phyloP scores from a whole-genome alignment of 2,888 invertebrate genomes.

The Nomada lathburiana region DNA sequence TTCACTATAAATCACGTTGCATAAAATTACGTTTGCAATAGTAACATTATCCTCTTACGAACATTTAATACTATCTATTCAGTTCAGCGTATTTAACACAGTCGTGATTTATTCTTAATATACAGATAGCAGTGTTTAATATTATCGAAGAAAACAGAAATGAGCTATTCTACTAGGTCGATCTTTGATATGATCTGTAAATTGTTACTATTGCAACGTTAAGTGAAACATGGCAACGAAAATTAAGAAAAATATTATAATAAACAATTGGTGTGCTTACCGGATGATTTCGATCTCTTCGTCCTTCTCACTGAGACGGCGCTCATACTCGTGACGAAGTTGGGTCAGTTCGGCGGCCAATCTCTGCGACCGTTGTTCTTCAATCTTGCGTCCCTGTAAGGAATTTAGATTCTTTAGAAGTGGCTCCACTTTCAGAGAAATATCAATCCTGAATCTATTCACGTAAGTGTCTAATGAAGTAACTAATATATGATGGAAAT shows the following conservation, averaged over 20 bases:
- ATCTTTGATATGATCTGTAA: background rate
- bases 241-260: background rate
- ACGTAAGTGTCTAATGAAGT: too few relatives aligned
- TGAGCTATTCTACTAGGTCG: too few relatives aligned
- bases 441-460: background rate
- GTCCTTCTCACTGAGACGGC: slow-evolving; percentile 98
- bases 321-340: slow-evolving; percentile 98
- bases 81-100: too few relatives aligned
- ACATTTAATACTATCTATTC: background rate
- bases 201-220: background rate
- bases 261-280: slow-evolving; percentile 87
- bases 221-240: background rate
- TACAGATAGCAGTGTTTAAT: too few relatives aligned
- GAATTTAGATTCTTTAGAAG: slow-evolving; percentile 13
- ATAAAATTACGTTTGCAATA: background rate
- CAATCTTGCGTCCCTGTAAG: slow-evolving; percentile 95
- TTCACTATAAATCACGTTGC: background rate
- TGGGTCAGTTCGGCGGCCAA: slow-evolving; percentile 96
- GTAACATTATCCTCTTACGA: background rate
- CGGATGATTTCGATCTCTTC: slow-evolving; percentile 99
- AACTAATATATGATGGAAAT: too few relatives aligned
- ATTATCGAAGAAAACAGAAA: too few relatives aligned
- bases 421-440: background rate
- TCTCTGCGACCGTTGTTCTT: slow-evolving; percentile 97
- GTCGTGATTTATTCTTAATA: too few relatives aligned